Base-by-base conservation (phyloP, 2,113 vertebrate species). In the Brienomyrus longianalis region DNA sequence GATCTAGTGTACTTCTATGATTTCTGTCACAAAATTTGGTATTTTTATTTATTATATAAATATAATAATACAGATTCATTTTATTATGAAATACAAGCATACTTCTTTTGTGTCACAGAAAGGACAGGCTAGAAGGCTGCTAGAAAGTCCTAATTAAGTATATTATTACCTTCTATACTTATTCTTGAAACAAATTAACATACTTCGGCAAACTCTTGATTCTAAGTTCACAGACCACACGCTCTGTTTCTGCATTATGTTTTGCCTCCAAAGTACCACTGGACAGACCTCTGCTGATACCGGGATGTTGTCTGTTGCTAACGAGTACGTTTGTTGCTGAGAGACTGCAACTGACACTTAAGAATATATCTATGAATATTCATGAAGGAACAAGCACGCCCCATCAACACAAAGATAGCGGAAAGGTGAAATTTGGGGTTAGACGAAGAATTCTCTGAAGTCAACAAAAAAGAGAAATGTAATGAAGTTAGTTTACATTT, bases 341-440 rank as follows among this genome's bases (percentile, higher is more conserved):
- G 1, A 19, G 43, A 48, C 39, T 47, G 13, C 80, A 48, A 48
- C 80, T 47, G 80, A 48, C 80, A 83, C 39, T 83, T 43, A 83
- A 83, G 43, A 83, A 47, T 43, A 83, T 47, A 83, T 45, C 80
- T n/a, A 48, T 83, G 80, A 48, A 83, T 83, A 83, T 83, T 83
- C 80, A 83, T 83, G 45, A 21, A 83, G 80, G 80, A 83, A 83
- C 3, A 23, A 21, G 80, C 80, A 83, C 6, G 43, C 80, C 43
- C 45, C 80, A 83, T 83, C 43, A 83, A 48, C 15, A 21, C 43
- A 43, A 19, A 83, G 35, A 39, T 77, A 39, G 27, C 39, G 0
- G 43, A 48, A 45, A 45, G 80, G 80, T 48, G 80, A 45, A 48
- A n/a, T 83, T 47, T 48, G 80, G 21, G 80, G 80, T 47, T 83